Evolutionary conservation across 2,797 vertebrate species (phyloP).

Genomic region (Delichon dasypus): DNA sequence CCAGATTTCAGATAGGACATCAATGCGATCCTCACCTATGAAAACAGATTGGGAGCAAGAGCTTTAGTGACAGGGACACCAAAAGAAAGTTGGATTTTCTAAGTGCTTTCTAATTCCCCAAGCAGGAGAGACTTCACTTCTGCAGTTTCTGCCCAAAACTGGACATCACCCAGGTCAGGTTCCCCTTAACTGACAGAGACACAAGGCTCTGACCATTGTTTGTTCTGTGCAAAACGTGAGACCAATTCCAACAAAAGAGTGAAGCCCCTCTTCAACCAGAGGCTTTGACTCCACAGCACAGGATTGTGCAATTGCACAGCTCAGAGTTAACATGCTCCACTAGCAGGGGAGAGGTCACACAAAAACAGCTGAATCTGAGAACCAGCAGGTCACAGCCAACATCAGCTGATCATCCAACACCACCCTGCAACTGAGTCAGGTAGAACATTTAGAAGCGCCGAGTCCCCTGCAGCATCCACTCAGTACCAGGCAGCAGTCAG

Average conservation of each 20-base stretch:
- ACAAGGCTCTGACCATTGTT: background rate
- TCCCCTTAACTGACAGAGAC: background rate
- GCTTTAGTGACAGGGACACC: background rate
- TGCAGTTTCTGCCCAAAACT: background rate
- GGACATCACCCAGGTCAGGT: background rate
- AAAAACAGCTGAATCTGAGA: background rate
- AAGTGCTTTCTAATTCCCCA: background rate
- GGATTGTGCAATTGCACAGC: background rate
- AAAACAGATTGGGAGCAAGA: background rate
- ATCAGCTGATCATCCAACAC: background rate
- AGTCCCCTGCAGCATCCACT: background rate
- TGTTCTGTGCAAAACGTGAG: background rate
- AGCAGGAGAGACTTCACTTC: background rate
- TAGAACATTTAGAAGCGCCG: background rate
- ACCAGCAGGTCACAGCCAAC: background rate
- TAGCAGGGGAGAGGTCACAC: background rate
- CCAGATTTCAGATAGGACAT: slow-evolving; percentile 87
- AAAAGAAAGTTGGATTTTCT: background rate
- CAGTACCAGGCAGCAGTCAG: background rate
- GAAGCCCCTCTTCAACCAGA: background rate
- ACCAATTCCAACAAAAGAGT: background rate
- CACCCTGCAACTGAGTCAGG: background rate
- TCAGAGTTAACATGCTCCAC: background rate
- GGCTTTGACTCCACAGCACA: background rate
- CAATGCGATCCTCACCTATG: slow-evolving; percentile 84